Base-by-base conservation (phyloP, 2,888 invertebrate genomes). In the Dusona sp. region DNA sequence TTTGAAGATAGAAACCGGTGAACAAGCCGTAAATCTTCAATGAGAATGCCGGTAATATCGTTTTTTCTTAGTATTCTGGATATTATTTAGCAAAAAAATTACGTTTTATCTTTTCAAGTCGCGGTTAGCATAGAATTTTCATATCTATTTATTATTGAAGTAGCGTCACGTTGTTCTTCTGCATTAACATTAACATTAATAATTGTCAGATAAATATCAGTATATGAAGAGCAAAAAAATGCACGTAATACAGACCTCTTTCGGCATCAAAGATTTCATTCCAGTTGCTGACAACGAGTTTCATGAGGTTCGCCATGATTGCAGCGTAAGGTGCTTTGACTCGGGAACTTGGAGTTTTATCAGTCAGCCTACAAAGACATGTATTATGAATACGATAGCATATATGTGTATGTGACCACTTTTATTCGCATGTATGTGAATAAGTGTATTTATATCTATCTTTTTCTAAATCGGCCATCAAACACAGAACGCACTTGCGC, bases 211-310 rank as follows among this genome's bases (percentile, higher is more conserved):
- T 29, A 38, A 36, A 4, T 61, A 42, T 9, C 3, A 1, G 22
- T 45, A 11, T 1, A 42, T 9, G 29, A 48, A 25, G 36, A 65
- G 29, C 9, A 22, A 51, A 29, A n/a, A 25, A 19, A 33, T 25
- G 42, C 16, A 51, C 25, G 25, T 16, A 54, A 54, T 48, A 85
- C 91, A 94, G 91, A 95, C 95, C 95, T 94, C 94, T 95, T 87
- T 94, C 94, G 0, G 92, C 90, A 88, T 95, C 94, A 89, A 95
- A 83, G 73, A 95, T 91, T 90, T 95, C 95, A 88, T 95, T 95
- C 92, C 95, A 95, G 90, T 95, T 95, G 90, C 94, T 95, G 79
- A 95, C 94, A 25, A 95, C 93, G 88, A 94, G 90, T 88, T 94
- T 94, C 92, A 95, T 94, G 72, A 95, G 85, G 64, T 94, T 94